phyloP scores from a whole-genome alignment of 2,797 vertebrate species.

The Botia kubotai region DNA sequence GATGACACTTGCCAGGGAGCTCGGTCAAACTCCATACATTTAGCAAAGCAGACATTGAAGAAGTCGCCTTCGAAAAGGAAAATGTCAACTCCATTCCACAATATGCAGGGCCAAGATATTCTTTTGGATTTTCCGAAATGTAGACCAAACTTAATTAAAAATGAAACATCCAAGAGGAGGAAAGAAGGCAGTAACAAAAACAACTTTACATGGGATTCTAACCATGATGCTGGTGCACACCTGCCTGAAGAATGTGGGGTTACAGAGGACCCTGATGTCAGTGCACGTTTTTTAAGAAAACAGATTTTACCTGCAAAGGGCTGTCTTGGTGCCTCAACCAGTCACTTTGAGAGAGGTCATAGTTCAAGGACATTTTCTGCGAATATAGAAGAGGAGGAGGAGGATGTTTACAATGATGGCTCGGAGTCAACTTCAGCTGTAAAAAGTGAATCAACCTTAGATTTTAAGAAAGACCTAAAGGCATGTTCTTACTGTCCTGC shows the following conservation, averaged over 20 bases:
- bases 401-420: constrained; percentile 75
- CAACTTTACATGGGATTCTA: constrained; percentile 10
- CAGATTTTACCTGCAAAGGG: constrained; percentile 48
- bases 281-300: constrained; percentile 39
- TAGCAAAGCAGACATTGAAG: constrained; percentile 73
- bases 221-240: constrained; percentile 9
- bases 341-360: constrained; percentile 57
- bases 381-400: constrained; percentile 81
- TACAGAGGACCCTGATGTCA: constrained; percentile 32
- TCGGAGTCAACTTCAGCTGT: constrained; percentile 80
- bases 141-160: constrained; percentile 85
- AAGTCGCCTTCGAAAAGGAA: constrained; percentile 82
- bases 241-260: constrained; percentile 29
- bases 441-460: constrained; percentile 80
- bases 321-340: constrained; percentile 55
- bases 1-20: constrained; percentile 59
- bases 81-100: constrained; percentile 88
- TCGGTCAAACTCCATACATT: constrained; percentile 71
- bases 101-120: constrained; percentile 92
- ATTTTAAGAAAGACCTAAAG: constrained; percentile 82
- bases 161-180: constrained; percentile 79
- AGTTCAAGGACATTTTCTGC: constrained; percentile 65
- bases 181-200: constrained; percentile 1
- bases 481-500: constrained; percentile 95
- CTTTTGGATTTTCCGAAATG: constrained; percentile 93